Base-by-base conservation (phyloP, 1,140 invertebrate species). In the Dendroctonus ponderosae region DNA sequence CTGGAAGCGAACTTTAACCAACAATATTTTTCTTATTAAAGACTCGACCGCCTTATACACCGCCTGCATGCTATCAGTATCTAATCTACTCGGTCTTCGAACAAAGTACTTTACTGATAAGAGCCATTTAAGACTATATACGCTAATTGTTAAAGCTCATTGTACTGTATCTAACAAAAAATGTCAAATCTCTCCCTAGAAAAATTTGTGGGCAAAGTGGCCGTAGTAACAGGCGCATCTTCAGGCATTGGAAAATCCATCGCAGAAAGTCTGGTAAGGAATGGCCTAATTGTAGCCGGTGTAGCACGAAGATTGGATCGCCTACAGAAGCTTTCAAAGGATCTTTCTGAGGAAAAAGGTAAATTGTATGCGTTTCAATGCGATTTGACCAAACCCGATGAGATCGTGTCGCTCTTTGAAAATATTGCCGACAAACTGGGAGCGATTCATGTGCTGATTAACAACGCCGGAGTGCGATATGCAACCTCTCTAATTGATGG, bases 371-470 rank as follows among this genome's bases (percentile, higher is more conserved):
- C 67, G 11, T 41, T 85, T 7, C 77, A 84, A 62, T 88, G 87
- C 73, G 87, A 90, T 67, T 72, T 89, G 0, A 78, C 79, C 5
- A 81, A 85, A 2, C 85, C 87, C 71, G 80, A 86, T 4, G 82
- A 87, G 5, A 84, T 91, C 6, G 61, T 82, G n/a, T 71, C 77
- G 6, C 80, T 87, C 53, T 90, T 91, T 69, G 73, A 80, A 7
- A 84, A 82, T 80, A 80, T 87, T 2, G 81, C 84, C 56, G 72
- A 78, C 11, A 80, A 80, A n/a, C 75, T 87, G 8, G 87, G 87
- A 3, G 81, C 84, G 3, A 78, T 88, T 5, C 84, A 88, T 75
- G 79, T 91, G 2, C 80, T 89, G 51, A 77, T 91, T 5, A 90
- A 90, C 73, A 90, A 88, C 74, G 88, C 89, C 0, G 88, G 87